These are phyloP conservation scores for Bos indicus DNA, from an alignment of 2,113 vertebrate species.

Conservation along the genomic window DNA sequence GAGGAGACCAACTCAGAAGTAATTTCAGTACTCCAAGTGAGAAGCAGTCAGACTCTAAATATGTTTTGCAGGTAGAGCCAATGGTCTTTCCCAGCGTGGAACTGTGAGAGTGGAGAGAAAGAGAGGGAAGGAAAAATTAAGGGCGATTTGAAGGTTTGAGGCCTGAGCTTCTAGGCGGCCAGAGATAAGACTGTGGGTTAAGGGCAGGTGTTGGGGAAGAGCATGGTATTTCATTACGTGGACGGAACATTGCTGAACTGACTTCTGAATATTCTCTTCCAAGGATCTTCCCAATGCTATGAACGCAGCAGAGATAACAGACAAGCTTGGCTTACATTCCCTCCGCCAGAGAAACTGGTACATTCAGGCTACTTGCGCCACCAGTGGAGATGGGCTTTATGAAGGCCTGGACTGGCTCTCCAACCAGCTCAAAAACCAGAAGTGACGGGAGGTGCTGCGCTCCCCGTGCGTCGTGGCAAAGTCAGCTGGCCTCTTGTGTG, in stretches of 20 bases:
- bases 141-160: neutral
- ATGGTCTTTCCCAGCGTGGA: neutral
- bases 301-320: slow-evolving; percentile 87
- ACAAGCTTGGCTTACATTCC: slow-evolving; percentile 82
- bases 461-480: neutral
- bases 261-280: neutral
- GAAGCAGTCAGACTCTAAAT: neutral
- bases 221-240: neutral
- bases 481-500: slow-evolving; percentile 22
- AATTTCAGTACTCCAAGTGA: neutral
- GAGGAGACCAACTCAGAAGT: neutral
- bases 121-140: neutral
- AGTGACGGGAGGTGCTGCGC: slow-evolving; percentile 72
- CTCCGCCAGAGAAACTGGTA: slow-evolving; percentile 83
- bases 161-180: neutral
- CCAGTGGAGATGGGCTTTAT: slow-evolving; percentile 86
- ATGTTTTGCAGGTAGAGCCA: neutral
- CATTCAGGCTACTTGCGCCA: slow-evolving; percentile 88
- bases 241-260: neutral
- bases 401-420: slow-evolving; percentile 90
- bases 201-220: neutral
- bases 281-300: slow-evolving; percentile 89
- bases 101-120: neutral
- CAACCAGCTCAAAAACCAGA: slow-evolving; percentile 82
- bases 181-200: neutral